Evolutionary conservation across 2,113 vertebrate species (phyloP), one percentile per base, ranked within the genome.

Genomic region (Ancistrus triradiatus): DNA sequence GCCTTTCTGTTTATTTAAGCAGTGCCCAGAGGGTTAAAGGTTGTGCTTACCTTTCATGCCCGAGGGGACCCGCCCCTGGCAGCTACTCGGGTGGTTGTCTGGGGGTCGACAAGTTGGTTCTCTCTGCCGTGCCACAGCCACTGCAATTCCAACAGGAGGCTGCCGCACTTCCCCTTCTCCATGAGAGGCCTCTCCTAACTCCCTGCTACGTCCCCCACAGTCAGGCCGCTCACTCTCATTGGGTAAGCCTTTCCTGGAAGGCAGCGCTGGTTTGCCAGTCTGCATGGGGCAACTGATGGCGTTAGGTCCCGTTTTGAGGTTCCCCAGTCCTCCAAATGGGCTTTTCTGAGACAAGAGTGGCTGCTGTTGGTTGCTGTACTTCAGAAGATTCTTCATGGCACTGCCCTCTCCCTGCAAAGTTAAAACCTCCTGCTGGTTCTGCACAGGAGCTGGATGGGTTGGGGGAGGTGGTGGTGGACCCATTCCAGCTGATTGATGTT

Each of bases 311-410:
- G 91, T 90, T 81, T 95, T 95, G 74, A 95, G 77, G 57, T 77
- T 77, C 2, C 89, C 91, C 64, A 97, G 79, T 35, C 95, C 92
- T 72, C 92, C 81, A 27, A 95, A 90, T 4, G 93, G 92, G 1
- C 85, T 91, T 78, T 93, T 95, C 81, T 96, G 94, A 19, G 93
- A 91, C 0, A 90, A 91, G 72, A 95, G 89, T 1, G 93, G 92
- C 71, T 93, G 94, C 70, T 90, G 93, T 77, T 95, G 94, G 78
- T 85, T 93, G 87, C 94, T 97, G 82, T 98, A 98, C 64, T 96
- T 95, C 4, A 98, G 87, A 65, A 98, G 83, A 81, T 84, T 95
- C 81, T 95, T 96, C 91, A 97, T 96, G 79, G 95, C 94, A 0
- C 91, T 95, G 28, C 87, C 90, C 75, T 98, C 94, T 0, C 86